Evolutionary conservation across 2,113 vertebrate species (phyloP), one percentile per base, ranked within the genome.

Genomic region (Alectura lathami): DNA sequence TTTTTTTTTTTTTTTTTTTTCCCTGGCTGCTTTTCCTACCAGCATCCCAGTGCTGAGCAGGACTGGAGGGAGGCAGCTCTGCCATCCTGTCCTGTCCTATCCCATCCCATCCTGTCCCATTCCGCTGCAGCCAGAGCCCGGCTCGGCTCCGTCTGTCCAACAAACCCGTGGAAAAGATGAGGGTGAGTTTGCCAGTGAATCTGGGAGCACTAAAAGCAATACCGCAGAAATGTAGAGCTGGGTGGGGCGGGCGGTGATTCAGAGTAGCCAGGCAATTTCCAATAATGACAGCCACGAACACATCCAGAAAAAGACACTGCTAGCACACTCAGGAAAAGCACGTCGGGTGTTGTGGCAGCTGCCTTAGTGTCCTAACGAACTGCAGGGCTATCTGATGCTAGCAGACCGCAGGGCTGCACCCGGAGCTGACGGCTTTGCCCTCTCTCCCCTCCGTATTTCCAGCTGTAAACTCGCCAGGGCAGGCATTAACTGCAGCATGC

Each of bases 211-310:
- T 40, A 34, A 88, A 38, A 8, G n/a, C 80, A 47, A 38, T 6
- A 62, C 13, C 13, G 2, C 56, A 47, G 64, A 26, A 18, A 7
- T 20, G 89, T 20, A 29, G 77, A 76, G 87, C 30, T 93, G 92
- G 93, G 97, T 89, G 93, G 90, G 86, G 88, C 8, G 2, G 51
- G 3, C 70, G 4, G 81, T 94, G 93, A 94, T 88, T 95, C 93
- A 96, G 76, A 91, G 60, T 20, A 70, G 74, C 91, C 68, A 1
- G 53, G 89, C 38, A 1, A 54, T 77, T 92, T 91, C 88, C 93
- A 91, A 24, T 17, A 11, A 11, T 5, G 57, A 83, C 77, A 88
- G 67, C 66, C 60, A 5, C 74, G 23, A 3, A 59, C 3, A 22
- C 68, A 69, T 74, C 66, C 74, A 47, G 73, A 18, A 90, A 0